Evolutionary conservation across 92 coral and sea anemone genomes (phyloP).

Genomic region (Siderastrea radians): DNA sequence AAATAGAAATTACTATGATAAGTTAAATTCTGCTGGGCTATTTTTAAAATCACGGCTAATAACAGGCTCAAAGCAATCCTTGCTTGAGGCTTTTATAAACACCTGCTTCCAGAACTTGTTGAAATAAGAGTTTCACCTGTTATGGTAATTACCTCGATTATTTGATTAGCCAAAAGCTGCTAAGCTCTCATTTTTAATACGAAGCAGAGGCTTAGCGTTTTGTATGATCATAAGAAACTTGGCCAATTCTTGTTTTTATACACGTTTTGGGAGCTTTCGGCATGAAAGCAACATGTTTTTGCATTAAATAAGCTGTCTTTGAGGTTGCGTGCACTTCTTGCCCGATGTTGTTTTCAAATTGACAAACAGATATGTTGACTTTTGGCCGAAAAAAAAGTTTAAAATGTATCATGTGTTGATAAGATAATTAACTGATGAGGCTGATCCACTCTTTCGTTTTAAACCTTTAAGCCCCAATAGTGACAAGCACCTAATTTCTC

Average conservation of each 20-base stretch:
- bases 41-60: background rate
- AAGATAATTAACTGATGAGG: background rate
- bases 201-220: background rate
- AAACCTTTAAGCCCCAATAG: too few species aligned
- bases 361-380: background rate
- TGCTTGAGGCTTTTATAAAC: background rate
- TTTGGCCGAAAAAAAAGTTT: background rate
- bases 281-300: too few species aligned
- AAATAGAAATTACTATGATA: too few species aligned
- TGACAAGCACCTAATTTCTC: too few species aligned
- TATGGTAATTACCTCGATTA: background rate
- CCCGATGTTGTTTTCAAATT: background rate
- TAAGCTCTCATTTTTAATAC: background rate
- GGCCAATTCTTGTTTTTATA: too few species aligned
- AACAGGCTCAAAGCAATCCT: background rate
- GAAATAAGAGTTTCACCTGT: conserved; percentile 5
- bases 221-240: background rate
- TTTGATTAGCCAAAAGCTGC: background rate
- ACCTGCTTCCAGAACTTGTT: background rate
- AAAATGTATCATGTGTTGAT: background rate
- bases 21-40: background rate
- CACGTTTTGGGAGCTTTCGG: too few species aligned
- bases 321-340: background rate
- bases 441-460: too few species aligned
- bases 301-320: background rate